Base-by-base conservation (phyloP, 2,888 invertebrate species). In the Amphipoea lucens region DNA sequence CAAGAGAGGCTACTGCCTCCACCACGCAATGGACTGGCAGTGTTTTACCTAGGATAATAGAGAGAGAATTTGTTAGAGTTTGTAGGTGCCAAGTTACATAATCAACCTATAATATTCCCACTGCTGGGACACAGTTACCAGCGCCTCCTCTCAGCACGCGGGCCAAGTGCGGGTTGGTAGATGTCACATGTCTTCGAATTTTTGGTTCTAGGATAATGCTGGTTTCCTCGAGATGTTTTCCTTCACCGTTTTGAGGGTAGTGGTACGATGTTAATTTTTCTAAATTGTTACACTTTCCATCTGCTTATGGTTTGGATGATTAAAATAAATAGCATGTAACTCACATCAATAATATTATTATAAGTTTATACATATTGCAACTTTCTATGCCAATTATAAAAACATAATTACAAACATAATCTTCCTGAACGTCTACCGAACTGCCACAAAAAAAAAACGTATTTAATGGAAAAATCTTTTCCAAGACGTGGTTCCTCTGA, bases 1-100 rank as follows among this genome's bases (percentile, higher is more conserved):
- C 98, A 90, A 98, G 95, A 66, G 97, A 98, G 88, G 97, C 98
- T 74, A 99, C 98, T 0, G 98, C 98, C 96, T 99, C 99, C 77
- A 99, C 99, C 83, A 99, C 98, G 94, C 99, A 99, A 95, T 99
- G 99, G 71, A 99, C 98, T 72, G 99, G 99, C 87, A 99, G 97
- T 48, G 99, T 99, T 92, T 96, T 97, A 81, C 96, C 97, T 97
- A 89, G 0, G 88, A 89, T 86, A 93, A 92, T 73, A 68, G 80
- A 77, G 4, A 84, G 0, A n/a, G 4, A 0, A 54, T 42, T 36
- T 12, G 6, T 84, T 65, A 83, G n/a, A 40, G 0, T 57, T 45
- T 45, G 5, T n/a, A 2, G 0, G 51, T 23, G 36, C 51, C 7
- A 23, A 23, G 4, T 29, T 20, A 45, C 20, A 54, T 54, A 20